Base-by-base conservation (phyloP, 92 coral and sea anemone species). In the Bergia sp. region DNA sequence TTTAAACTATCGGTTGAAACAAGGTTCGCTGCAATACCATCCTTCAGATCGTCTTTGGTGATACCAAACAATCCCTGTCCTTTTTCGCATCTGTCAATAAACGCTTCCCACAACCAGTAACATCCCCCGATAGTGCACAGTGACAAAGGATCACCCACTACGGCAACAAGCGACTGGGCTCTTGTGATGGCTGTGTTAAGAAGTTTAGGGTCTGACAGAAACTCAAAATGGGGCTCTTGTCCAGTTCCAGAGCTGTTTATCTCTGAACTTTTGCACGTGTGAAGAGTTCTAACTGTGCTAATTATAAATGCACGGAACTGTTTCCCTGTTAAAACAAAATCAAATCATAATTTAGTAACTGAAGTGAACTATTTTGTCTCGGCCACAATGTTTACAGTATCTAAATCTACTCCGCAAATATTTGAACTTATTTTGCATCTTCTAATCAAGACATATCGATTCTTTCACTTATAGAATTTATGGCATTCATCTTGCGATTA, bases 181-280 rank as follows among this genome's bases (percentile, higher is more conserved):
- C 96, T 89, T 41, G 96, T 94, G 71, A 94, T 77, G 11, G 96
- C 96, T 12, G 96, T 94, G 80, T 94, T 94, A 67, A 94, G 84
- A 76, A 94, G 92, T 45, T 82, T 82, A 49, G 94, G 82, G 55
- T 86, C 92, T 23, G 92, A 88, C 9, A 93, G 71, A 88, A 91
- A 86, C 85, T 86, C 92, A 64, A 83, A 77, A 77, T 86, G 86
- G 57, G 80, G 77, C 43, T 76, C 44, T 64, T 77, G 55, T 21
- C 50, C 76, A 3, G 88, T 38, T 40, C 9, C 77, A 39, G 81
- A 49, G 15, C 18, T 66, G 69, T 81, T 73, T 10, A 80, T 18
- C 71, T 81, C 73, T 38, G 91, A 80, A 20, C 1, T 75, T 74
- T 71, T 47, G 86, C 94, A 94, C 11, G 95, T 94, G 55, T 82